Conservation (phyloP, 2,888 invertebrate genomes). For the Blastobasis adustella region DNA sequence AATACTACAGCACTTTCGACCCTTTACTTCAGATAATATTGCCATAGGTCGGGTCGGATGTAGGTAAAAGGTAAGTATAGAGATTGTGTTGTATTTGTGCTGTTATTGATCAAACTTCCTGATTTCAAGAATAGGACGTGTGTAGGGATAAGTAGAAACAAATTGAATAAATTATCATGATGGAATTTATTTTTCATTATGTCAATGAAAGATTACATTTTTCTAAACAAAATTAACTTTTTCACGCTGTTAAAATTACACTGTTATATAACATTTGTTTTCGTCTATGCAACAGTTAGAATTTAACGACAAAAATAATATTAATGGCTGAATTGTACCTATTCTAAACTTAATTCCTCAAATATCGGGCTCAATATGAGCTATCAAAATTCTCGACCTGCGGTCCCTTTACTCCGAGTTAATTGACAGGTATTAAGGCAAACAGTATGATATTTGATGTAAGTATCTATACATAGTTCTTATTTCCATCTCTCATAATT, state of each 20-base stretch:
- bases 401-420: slow-evolving; percentile 47
- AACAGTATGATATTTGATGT: slow-evolving; percentile 11
- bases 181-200: slow-evolving; percentile 65
- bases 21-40: no score
- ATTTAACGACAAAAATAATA: slow-evolving; percentile 46
- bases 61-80: no score
- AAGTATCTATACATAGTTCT: neutral
- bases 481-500: neutral
- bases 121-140: neutral
- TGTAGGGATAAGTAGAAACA: slow-evolving; percentile 25
- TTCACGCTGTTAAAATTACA: slow-evolving; percentile 49
- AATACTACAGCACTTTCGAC: no score
- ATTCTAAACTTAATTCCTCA: slow-evolving; percentile 57
- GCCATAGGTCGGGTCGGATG: no score
- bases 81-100: no score
- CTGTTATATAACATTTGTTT: slow-evolving; percentile 45
- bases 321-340: slow-evolving; percentile 63
- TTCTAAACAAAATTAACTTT: slow-evolving; percentile 39
- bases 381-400: slow-evolving; percentile 62
- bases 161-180: slow-evolving; percentile 36
- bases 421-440: slow-evolving; percentile 44
- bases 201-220: slow-evolving; percentile 61
- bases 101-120: no score
- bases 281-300: slow-evolving; percentile 43
- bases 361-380: slow-evolving; percentile 72